A percentile compares a stretch with the other conserved stretches of the same genome.
Conservation (phyloP, 2,888 invertebrate species). For the Congeria kusceri region DNA sequence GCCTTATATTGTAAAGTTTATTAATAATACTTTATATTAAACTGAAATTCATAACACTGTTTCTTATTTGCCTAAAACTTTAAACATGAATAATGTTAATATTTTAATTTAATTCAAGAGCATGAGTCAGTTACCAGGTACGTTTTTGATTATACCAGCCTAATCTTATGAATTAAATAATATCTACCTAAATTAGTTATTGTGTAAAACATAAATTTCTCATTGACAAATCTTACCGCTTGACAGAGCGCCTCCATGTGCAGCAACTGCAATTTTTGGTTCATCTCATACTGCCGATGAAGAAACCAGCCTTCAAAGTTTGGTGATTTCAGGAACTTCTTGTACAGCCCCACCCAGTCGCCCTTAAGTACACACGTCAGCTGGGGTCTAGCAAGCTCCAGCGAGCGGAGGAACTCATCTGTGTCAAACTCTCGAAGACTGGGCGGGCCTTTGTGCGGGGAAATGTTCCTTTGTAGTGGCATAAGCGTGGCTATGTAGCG, state of each 20-base stretch:
- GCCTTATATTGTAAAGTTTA: too few relatives aligned
- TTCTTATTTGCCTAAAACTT: too few relatives aligned
- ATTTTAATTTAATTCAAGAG: too few relatives aligned
- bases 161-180: too few relatives aligned
- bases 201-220: too few relatives aligned
- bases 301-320: slow-evolving; percentile 99
- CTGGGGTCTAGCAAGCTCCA: slow-evolving; percentile 97
- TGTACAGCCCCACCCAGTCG: slow-evolving; percentile 98
- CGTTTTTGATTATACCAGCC: too few relatives aligned
- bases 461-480: slow-evolving; percentile 98
- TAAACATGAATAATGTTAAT: too few relatives aligned
- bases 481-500: slow-evolving; percentile 98
- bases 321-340: slow-evolving; percentile 91
- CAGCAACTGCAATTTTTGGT: slow-evolving; percentile 94
- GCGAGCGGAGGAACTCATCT: slow-evolving; percentile 95
- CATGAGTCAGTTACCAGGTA: too few relatives aligned
- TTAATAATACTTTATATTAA: too few relatives aligned
- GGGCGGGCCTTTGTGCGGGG: slow-evolving; percentile 97
- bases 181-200: too few relatives aligned
- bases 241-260: slow-evolving; percentile 97
- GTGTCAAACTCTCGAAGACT: slow-evolving; percentile 96
- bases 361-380: slow-evolving; percentile 97
- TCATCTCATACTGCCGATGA: slow-evolving; percentile 93
- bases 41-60: too few relatives aligned
- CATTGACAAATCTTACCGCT: too few relatives aligned